Evolutionary conservation across 2,113 vertebrate species (phyloP), one percentile per base, ranked within the genome.

Genomic region (Tetrax tetrax): DNA sequence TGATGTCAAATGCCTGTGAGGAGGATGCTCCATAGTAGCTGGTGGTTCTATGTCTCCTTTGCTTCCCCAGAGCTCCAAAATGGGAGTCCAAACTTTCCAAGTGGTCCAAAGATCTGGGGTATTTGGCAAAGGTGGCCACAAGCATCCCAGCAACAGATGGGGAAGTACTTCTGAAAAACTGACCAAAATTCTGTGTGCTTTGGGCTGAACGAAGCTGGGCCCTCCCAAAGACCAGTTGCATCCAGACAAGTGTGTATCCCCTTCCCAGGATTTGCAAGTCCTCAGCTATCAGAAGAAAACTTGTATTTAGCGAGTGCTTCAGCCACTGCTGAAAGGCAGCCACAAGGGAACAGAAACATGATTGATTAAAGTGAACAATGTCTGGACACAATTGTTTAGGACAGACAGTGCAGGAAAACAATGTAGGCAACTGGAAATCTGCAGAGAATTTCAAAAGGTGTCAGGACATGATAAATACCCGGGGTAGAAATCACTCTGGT

Each of bases 301-400:
- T 48, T 63, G 13, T 50, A 24, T 51, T 57, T 61, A 83, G 47
- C 3, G 22, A 81, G 31, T 57, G n/a, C 25, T 90, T 95, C 83
- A 63, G 71, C 63, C 59, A 2, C 71, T 70, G 83, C 68, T 86
- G 94, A 96, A 95, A 83, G 77, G 76, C 50, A 89, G 41, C 54
- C 68, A 28, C 5, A 0, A 19, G 54, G 76, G 59, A 90, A 77
- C 16, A 72, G 72, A 74, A 90, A 84, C 4, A 1, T 59, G 47
- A 81, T 70, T 95, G 93, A 81, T 78, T 74, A 79, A 54, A 70
- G 91, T 2, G 4, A 91, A 41, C 77, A 81, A 51, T 4, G 47
- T 35, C 93, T 95, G 85, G 72, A 54, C 37, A 43, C 33, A 38
- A 48, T 81, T 63, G 51, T 92, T 86, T 63, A 66, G 66, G 71